phyloP scores from a whole-genome alignment of 1,140 invertebrate genomes.

The Augochlora pura region DNA sequence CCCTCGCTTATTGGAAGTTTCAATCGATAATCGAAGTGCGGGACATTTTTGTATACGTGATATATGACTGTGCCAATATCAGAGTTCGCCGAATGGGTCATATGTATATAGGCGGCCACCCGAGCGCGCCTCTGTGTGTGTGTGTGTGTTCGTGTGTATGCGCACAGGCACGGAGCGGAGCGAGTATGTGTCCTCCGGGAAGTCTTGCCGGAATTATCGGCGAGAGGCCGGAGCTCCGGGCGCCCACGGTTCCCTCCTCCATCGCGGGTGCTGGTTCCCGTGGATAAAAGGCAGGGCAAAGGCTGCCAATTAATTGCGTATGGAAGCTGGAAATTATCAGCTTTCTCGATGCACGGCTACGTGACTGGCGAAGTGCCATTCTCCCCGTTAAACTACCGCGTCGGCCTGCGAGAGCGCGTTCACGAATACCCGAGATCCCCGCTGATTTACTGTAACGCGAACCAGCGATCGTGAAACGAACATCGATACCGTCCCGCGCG shows the following conservation, averaged over 20 bases:
- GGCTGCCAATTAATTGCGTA: slow-evolving; percentile 10
- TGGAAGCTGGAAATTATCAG: slow-evolving; percentile 3
- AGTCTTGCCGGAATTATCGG: slow-evolving; percentile 20
- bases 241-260: not conserved
- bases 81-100: not conserved
- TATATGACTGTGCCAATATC: slow-evolving; percentile 15
- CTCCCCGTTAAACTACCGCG: not conserved
- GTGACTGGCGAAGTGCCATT: not conserved
- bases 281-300: slow-evolving; percentile 5
- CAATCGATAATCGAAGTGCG: slow-evolving; percentile 34
- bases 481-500: not conserved
- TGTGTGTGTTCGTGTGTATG: no score
- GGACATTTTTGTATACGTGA: slow-evolving; percentile 34
- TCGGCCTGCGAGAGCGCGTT: no score
- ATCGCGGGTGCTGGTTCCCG: not conserved
- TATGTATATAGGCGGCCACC: no score
- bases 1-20: slow-evolving; percentile 1
- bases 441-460: no score
- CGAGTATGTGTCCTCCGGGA: not conserved
- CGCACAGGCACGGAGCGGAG: no score
- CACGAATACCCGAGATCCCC: no score
- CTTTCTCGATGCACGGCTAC: not conserved
- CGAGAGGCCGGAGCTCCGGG: not conserved
- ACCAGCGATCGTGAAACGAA: not conserved
- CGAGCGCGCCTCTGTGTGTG: no score